These are phyloP conservation scores for Seriola quinqueradiata DNA, from an alignment of 2,113 vertebrate genomes.

Conservation along the genomic window DNA sequence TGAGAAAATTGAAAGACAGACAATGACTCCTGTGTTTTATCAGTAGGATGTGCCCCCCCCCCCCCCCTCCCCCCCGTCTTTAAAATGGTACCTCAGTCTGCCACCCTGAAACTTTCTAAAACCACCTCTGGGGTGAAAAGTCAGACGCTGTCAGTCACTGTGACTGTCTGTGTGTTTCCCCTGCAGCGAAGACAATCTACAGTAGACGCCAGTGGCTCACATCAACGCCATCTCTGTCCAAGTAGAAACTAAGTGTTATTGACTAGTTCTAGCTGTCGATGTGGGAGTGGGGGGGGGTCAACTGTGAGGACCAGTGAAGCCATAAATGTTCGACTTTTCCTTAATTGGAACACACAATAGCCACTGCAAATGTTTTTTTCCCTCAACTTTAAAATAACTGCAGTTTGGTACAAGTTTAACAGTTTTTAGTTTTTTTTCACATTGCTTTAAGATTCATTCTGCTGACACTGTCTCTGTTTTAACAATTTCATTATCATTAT, in stretches of 20 bases:
- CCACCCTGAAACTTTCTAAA: no score
- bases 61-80: background rate
- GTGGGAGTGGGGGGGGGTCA: background rate
- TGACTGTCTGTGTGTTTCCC: conserved; percentile 29
- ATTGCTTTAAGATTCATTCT: background rate
- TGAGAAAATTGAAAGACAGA: no score
- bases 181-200: background rate
- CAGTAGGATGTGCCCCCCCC: background rate
- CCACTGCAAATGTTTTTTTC: background rate
- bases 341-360: conserved; percentile 29
- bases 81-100: background rate
- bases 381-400: conserved; percentile 6
- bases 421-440: background rate
- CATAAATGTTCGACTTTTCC: conserved; percentile 23
- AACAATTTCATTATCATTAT: background rate
- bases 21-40: no score
- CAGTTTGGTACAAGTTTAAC: conserved; percentile 3
- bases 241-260: conserved; percentile 23
- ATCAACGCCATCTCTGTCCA: conserved; percentile 34
- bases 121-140: conserved; percentile 11
- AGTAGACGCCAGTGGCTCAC: background rate
- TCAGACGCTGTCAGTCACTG: conserved; percentile 18
- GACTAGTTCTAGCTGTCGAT: conserved; percentile 53
- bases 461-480: background rate
- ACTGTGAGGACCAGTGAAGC: conserved; percentile 5